phyloP scores from a whole-genome alignment of 2,888 invertebrate species.

The Leistus spinibarbis region DNA sequence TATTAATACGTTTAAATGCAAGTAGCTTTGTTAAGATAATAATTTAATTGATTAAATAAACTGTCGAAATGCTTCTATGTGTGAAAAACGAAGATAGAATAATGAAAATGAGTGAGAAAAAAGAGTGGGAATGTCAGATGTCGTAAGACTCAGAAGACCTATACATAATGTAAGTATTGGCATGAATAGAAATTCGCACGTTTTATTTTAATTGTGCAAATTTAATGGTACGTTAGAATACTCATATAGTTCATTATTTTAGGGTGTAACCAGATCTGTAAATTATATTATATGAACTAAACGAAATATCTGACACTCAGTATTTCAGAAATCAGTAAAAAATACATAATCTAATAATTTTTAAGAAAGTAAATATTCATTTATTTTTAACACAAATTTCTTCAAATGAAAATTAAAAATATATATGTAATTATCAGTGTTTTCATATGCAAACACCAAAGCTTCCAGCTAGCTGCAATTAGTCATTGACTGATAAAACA shows the following conservation, averaged over 20 bases:
- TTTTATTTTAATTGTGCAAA: background rate
- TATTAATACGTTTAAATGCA: background rate
- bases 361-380: too few relatives aligned
- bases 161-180: slow-evolving; percentile 2
- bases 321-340: too few relatives aligned
- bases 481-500: too few relatives aligned
- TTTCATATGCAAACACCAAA: too few relatives aligned
- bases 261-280: background rate
- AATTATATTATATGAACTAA: too few relatives aligned
- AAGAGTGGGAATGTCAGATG: background rate
- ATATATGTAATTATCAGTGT: too few relatives aligned
- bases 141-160: background rate
- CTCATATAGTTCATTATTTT: background rate
- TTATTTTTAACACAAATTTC: too few relatives aligned
- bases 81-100: background rate
- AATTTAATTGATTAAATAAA: background rate
- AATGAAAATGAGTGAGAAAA: background rate
- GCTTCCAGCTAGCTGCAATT: too few relatives aligned
- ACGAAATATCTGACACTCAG: too few relatives aligned
- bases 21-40: background rate
- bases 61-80: background rate
- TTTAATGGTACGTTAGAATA: background rate
- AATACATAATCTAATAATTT: too few relatives aligned
- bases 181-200: background rate
- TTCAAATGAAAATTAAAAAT: too few relatives aligned